Evolutionary conservation across 2,888 invertebrate species (phyloP).

Genomic region (Hemithea aestivaria): DNA sequence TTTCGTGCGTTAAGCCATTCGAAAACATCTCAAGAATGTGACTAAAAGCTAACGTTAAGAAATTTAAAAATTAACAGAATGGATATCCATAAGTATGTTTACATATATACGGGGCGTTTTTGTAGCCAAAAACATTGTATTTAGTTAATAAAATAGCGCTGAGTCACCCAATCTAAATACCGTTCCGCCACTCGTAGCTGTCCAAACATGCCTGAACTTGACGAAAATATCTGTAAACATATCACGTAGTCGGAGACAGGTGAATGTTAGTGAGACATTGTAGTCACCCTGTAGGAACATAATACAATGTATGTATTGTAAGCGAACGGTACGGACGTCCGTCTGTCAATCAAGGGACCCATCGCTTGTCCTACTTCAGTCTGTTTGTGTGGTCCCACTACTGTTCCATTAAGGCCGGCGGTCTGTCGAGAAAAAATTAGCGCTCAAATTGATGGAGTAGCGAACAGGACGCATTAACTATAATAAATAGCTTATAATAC

Average conservation of each 20-base stretch:
- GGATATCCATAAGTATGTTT: too few species aligned
- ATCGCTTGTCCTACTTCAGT: conserved; percentile 27
- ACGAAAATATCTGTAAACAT: conserved; percentile 24
- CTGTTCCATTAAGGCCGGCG: conserved; percentile 21
- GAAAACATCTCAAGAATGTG: too few species aligned
- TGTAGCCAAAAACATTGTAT: too few species aligned
- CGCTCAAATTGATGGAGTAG: conserved; percentile 23
- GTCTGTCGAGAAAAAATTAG: conserved; percentile 22
- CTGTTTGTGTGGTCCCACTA: conserved; percentile 19
- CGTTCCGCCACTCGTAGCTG: conserved; percentile 22
- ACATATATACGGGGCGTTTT: too few species aligned
- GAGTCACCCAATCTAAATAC: background rate
- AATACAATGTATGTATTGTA: conserved; percentile 26
- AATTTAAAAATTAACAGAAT: too few species aligned
- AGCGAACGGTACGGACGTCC: conserved; percentile 36
- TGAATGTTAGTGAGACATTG: conserved; percentile 17
- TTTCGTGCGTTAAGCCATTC: too few species aligned
- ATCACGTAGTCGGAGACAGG: conserved; percentile 11
- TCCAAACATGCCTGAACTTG: conserved; percentile 15
- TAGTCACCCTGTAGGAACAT: conserved; percentile 34
- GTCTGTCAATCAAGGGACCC: conserved; percentile 43
- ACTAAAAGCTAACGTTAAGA: too few species aligned
- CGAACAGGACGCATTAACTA: conserved; percentile 15
- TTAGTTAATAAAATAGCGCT: conserved; percentile 3
- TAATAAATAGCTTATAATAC: too few species aligned